Evolutionary conservation across 2,888 invertebrate genomes (phyloP), one percentile per base, ranked within the genome.

Genomic region (Ornithoptera priamus): DNA sequence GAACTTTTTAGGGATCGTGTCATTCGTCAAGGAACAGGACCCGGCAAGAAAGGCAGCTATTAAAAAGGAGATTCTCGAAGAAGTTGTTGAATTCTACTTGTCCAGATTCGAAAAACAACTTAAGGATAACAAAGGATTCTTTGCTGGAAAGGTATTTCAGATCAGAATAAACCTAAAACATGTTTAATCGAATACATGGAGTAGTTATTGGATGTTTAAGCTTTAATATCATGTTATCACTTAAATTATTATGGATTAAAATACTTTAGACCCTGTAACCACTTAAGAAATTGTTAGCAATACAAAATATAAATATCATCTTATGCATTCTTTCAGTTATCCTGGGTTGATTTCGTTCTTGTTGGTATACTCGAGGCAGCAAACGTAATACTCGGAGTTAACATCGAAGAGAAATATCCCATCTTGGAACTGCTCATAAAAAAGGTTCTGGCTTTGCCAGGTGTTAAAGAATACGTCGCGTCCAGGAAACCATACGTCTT

Each of bases 291-390:
- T 10, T 7, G 39, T 39, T 1, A 1, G 10, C 7, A 39, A 46
- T 46, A 15, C 46, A 46, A 46, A 46, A 10, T 46, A 46, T 15
- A 0, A 46, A 46, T 46, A 46, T 15, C 15, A 2, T 46, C 4
- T 46, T 1, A 15, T 46, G 15, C 15, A 56, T 63, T 57, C 62
- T 80, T 81, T 36, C 79, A 90, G 90, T 68, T 90, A 39, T 82
- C 83, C 67, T 92, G 91, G 91, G 90, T 83, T 6, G 92, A 92
- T 72, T 90, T 90, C 72, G 72, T 88, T 22, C 76, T 91, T 0
- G 81, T 87, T 10, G 88, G 86, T 0, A 80, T 89, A 56, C 77
- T 89, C 0, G 92, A 92, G 69, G 77, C 84, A 0, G 75, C 75
- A 0, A 82, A 87, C 73, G 70, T 86, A 0, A 80, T 86, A 71